phyloP scores from a whole-genome alignment of 2,888 invertebrate genomes.

The Cremastinae sp. region DNA sequence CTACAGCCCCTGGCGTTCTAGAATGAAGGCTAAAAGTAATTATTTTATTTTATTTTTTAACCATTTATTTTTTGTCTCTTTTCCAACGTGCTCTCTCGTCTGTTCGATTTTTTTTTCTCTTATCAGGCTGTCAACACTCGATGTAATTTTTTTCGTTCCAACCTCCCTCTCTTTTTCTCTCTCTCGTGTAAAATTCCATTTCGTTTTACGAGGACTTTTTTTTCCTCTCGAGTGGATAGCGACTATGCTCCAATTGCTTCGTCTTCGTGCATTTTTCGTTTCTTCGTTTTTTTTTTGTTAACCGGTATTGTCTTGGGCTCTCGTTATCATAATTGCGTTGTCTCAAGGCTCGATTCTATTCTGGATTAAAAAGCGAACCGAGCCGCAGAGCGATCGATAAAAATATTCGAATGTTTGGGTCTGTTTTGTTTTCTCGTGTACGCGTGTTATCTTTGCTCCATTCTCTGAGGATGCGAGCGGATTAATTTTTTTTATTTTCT shows the following conservation, averaged over 20 bases:
- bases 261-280: constrained; percentile 15
- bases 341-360: constrained; percentile 31
- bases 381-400: constrained; percentile 44
- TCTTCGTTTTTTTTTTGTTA: constrained; percentile 26
- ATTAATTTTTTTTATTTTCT: neutral
- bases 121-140: neutral
- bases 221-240: neutral
- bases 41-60: neutral
- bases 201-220: neutral
- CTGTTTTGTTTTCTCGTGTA: too few species aligned
- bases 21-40: constrained; percentile 25
- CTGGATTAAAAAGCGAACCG: constrained; percentile 28
- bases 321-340: constrained; percentile 46
- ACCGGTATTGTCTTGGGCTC: constrained; percentile 55
- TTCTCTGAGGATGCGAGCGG: too few species aligned
- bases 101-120: constrained; percentile 1
- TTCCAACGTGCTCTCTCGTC: too few species aligned
- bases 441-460: too few species aligned
- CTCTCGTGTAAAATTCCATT: constrained; percentile 23
- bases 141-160: neutral
- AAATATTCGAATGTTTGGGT: constrained; percentile 42
- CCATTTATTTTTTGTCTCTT: neutral
- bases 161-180: neutral
- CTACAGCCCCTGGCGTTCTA: constrained; percentile 42
- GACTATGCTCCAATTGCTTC: neutral